phyloP scores from a whole-genome alignment of 30 jellyfish, hydroid and myxozoan species.

The Clytia hemisphaerica region DNA sequence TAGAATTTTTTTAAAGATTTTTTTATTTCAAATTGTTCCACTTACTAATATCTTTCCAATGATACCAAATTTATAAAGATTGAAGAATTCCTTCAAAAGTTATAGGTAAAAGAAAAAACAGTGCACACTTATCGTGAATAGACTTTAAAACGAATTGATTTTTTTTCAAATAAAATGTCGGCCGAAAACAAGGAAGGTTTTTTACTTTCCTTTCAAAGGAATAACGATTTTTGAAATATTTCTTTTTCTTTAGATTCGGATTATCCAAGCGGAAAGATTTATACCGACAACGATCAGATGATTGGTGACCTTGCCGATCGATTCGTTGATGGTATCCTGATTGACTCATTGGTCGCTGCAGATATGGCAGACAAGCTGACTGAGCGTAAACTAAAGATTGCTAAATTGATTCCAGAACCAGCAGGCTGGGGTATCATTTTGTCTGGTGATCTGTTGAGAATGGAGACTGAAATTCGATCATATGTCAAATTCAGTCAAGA shows the following conservation, averaged over 20 bases:
- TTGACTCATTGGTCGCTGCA: slow-evolving; percentile 50
- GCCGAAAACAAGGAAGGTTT: background rate
- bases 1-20: no score
- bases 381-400: slow-evolving; percentile 24
- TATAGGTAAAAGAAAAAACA: no score
- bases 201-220: background rate
- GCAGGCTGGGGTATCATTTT: slow-evolving; percentile 55
- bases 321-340: slow-evolving; percentile 36
- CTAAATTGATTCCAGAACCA: slow-evolving; percentile 33
- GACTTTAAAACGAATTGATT: background rate
- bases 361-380: slow-evolving; percentile 6
- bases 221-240: background rate
- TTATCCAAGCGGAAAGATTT: slow-evolving; percentile 2
- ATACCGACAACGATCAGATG: background rate
- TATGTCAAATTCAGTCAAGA: slow-evolving; percentile 14
- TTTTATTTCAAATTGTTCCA: no score
- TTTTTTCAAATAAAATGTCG: background rate
- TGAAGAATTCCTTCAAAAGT: no score
- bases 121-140: background rate
- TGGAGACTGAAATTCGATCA: slow-evolving; percentile 30
- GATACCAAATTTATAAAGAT: no score
- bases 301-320: slow-evolving; percentile 32
- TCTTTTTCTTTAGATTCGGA: background rate
- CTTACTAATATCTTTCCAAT: no score
- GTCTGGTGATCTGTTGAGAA: slow-evolving; percentile 25